Conservation (phyloP, 1,140 invertebrate genomes). For the Potamilus streckersoni region DNA sequence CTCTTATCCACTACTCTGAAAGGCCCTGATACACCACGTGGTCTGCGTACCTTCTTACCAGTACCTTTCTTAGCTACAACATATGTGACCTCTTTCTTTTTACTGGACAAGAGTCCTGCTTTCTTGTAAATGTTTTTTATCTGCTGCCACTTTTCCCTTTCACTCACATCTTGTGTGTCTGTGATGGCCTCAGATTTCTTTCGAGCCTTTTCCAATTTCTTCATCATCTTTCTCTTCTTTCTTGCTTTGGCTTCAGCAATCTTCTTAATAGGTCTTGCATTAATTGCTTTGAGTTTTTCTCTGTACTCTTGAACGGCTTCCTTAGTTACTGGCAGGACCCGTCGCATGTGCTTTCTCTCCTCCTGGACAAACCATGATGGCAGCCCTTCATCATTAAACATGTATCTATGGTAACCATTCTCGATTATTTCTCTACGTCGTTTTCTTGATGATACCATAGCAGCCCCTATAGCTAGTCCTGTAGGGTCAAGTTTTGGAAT, state of each 20-base stretch:
- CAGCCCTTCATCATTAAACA: constrained; percentile 78
- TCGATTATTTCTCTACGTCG: constrained; percentile 65
- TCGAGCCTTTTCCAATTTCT: constrained; percentile 91
- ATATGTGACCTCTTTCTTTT: constrained; percentile 89
- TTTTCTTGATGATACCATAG: constrained; percentile 63
- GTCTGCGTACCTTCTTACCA: constrained; percentile 81
- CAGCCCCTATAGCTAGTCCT: constrained; percentile 75
- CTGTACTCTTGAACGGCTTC: constrained; percentile 72
- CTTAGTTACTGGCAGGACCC: constrained; percentile 82
- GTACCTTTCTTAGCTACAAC: constrained; percentile 91
- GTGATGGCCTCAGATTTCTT: constrained; percentile 94
- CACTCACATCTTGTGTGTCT: constrained; percentile 89
- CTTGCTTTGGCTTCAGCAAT: constrained; percentile 97
- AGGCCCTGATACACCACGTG: constrained; percentile 88
- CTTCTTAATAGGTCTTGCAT: constrained; percentile 96
- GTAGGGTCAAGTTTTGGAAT: constrained; percentile 81
- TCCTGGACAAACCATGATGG: constrained; percentile 98
- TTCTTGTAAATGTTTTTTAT: constrained; percentile 95
- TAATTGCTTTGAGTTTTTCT: constrained; percentile 83
- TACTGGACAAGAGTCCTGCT: constrained; percentile 80
- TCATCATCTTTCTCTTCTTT: constrained; percentile 90
- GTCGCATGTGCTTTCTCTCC: constrained; percentile 90
- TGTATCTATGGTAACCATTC: constrained; percentile 68
- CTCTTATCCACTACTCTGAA: constrained; percentile 95
- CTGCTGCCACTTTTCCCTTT: constrained; percentile 92